Base-by-base conservation (phyloP, 1,140 invertebrate species). In the Papilio polytes region DNA sequence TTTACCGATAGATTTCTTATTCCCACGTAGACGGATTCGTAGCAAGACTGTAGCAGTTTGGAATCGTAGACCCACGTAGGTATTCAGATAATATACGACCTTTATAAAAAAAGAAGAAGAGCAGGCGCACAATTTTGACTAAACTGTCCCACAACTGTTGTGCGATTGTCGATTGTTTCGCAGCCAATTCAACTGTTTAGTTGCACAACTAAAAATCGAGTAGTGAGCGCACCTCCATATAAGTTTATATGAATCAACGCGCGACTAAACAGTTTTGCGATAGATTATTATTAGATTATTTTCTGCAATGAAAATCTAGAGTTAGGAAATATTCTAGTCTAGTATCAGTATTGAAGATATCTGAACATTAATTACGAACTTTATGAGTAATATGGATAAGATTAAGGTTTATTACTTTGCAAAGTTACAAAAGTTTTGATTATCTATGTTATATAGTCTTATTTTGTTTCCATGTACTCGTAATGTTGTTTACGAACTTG, bases 311-410 rank as follows among this genome's bases (percentile, higher is more conserved):
- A 18, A 51, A 51, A 6, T 18, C 48, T 6, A 51, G 13, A 15
- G 15, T 18, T 18, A 51, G 48, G 48, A 51, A 51, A 18, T 18
- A 4, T n/a, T 56, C 53, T 18, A 56, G 7, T 20, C 53, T 56
- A 56, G 53, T 20, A n/a, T n/a, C n/a, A 9, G 22, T 26, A 26
- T 31, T 18, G 15, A 66, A 66, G 15, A 70, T 70, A 70, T 70
- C 26, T 15, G 22, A 70, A 18, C 63, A 31, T 31, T 36, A 70
- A 26, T 70, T 18, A 36, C 26, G 13, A 15, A 70, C 3, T 70
- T 70, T 70, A 70, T 70, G 26, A 26, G 63, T 36, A 26, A 36
- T 70, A 70, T 70, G 63, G 63, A 70, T 70, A 70, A 70, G 63
- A 31, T 70, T 59, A 59, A 59, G 63, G 18, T 70, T 70, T 31